A percentile compares a stretch with the other conserved stretches of the same genome.
Conservation (phyloP, 2,888 invertebrate species). For the Hypercompe scribonia region DNA sequence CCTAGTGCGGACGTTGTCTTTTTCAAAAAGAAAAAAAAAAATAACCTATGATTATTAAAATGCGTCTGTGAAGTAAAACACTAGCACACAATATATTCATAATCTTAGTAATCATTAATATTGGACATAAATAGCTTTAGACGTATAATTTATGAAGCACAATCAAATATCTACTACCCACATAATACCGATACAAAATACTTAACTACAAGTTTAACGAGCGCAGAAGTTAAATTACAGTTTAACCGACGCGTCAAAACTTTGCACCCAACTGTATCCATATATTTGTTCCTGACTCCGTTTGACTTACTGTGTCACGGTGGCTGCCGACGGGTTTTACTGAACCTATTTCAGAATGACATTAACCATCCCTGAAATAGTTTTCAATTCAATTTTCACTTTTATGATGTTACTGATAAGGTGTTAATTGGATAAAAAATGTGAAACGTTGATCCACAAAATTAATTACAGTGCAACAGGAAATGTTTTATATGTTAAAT, state of each 20-base stretch:
- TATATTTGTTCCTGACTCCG: conserved; percentile 38
- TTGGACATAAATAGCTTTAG: not conserved
- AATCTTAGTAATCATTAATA: not conserved
- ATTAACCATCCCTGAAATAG: not conserved
- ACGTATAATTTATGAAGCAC: not conserved
- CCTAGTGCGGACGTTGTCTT: too few species aligned
- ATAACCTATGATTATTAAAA: too few species aligned
- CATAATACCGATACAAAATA: not conserved
- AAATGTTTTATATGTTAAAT: conserved; percentile 39
- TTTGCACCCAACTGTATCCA: conserved; percentile 28
- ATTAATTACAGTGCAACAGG: conserved; percentile 52
- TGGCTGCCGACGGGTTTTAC: conserved; percentile 55
- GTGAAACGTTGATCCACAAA: conserved; percentile 46
- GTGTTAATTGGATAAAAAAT: not conserved
- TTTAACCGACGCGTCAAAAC: conserved; percentile 1
- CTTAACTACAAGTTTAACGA: not conserved
- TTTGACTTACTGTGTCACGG: conserved; percentile 56
- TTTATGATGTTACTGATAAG: not conserved
- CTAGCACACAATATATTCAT: too few species aligned
- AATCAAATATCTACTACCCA: not conserved
- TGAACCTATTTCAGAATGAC: conserved; percentile 23
- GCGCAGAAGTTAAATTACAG: conserved; percentile 3
- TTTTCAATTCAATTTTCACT: not conserved
- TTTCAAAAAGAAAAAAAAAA: too few species aligned
- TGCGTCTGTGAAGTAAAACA: too few species aligned